A percentile compares a stretch with the other conserved stretches of the same genome.
Conservation (phyloP, 1,140 invertebrate genomes). For the Plectrocnemia conspersa region DNA sequence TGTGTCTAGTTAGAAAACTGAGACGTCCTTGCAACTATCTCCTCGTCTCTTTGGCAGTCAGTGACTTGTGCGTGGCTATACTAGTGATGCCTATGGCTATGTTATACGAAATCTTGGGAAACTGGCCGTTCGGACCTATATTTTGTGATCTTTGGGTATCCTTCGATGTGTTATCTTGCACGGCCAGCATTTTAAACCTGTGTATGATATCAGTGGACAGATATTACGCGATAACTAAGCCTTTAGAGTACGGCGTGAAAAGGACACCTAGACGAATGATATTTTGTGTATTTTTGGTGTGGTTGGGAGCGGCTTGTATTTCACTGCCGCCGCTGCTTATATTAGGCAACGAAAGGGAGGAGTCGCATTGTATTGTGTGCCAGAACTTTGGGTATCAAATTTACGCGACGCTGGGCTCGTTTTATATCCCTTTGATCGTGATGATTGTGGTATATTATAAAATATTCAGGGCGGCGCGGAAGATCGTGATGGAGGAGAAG, state of each 20-base stretch:
- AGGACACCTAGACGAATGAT: constrained; percentile 80
- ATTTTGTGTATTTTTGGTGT: constrained; percentile 80
- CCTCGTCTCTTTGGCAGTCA: constrained; percentile 86
- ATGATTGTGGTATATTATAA: constrained; percentile 91
- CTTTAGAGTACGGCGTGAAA: constrained; percentile 83
- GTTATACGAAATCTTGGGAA: constrained; percentile 74
- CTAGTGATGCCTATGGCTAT: constrained; percentile 83
- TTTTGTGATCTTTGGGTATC: constrained; percentile 84
- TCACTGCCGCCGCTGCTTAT: constrained; percentile 83
- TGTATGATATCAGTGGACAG: constrained; percentile 88
- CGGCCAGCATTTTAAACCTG: constrained; percentile 86
- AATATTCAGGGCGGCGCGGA: constrained; percentile 79
- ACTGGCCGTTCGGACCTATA: constrained; percentile 77
- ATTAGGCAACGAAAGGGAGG: constrained; percentile 79
- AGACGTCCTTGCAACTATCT: constrained; percentile 80
- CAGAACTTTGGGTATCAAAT: constrained; percentile 86
- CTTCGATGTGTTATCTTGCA: constrained; percentile 77
- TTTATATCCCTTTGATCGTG: constrained; percentile 83
- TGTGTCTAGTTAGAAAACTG: constrained; percentile 81
- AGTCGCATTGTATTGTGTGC: constrained; percentile 74
- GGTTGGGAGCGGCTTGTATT: constrained; percentile 84
- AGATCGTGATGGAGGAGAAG: constrained; percentile 80
- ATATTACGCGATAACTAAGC: constrained; percentile 88
- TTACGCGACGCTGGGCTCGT: constrained; percentile 84
- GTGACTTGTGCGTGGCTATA: constrained; percentile 76